Base-by-base conservation (phyloP, 2,888 invertebrate genomes). In the Hypomecis atomaria region DNA sequence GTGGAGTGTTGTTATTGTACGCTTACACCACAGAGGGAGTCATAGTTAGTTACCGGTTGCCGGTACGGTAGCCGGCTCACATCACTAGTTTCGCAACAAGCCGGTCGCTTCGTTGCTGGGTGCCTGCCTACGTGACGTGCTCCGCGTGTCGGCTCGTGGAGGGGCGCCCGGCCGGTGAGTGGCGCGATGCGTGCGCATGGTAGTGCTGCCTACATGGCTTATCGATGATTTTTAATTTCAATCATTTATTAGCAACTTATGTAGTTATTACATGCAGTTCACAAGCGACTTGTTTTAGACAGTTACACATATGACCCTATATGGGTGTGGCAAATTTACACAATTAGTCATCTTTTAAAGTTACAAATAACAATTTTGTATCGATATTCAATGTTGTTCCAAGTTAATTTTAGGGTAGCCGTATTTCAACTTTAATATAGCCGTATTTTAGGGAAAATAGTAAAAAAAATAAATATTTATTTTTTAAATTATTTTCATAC, bases 51-150 rank as follows among this genome's bases (percentile, higher is more conserved):
- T 44, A 36, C 47, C 37, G 47, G 40, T 10, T 47, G 36, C 53
- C 56, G 57, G 49, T 7, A n/a, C 13, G 49, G 55, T 42, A 45
- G 47, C 59, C 48, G 49, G 60, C 49, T 48, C 47, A 55, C 52
- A 62, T 58, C 59, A 52, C 65, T 59, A 49, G 52, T 52, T 58
- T 58, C 55, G 62, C 59, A 62, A 62, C 40, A 10, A 11, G 49
- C 68, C 55, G 59, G 50, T 48, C 45, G 55, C 56, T 47, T 50
- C 56, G 65, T 67, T 63, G 72, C 74, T 73, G 77, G 75, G 79
- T 88, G 92, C 90, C 91, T 88, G 92, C 90, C 91, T 92, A 92
- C 92, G 92, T 92, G 92, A 92, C 92, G 86, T 75, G 78, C 83
- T 69, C 88, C 90, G 87, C 92, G 92, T 92, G 90, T 85, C 82